Evolutionary conservation across 2,113 vertebrate species (phyloP), one percentile per base, ranked within the genome.

Genomic region (Coturnix japonica): DNA sequence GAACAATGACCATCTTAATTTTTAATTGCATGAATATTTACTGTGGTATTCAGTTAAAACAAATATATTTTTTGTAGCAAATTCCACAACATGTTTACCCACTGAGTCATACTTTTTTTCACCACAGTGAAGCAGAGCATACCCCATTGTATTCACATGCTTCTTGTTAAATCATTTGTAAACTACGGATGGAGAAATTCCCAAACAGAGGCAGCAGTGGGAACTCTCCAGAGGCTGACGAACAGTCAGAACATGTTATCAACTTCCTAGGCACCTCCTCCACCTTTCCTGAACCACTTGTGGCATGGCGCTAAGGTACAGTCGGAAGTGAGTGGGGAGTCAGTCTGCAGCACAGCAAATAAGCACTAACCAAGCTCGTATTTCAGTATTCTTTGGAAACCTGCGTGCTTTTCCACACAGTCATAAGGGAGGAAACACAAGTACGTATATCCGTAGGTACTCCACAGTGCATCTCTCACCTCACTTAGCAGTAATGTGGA

Each of bases 21-120:
- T 51, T 95, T 91, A 94, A 75, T 90, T 74, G 70, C 60, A 19
- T 97, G 94, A 97, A 74, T 96, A 94, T 96, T 92, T 92, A 88
- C 83, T 95, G 60, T 97, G 93, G 93, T 92, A 97, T 97, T 97
- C 94, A 93, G 47, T 81, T 91, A 85, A 96, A 93, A 93, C 82
- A 95, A 96, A 93, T 66, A 75, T 0, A 75, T 65, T 94, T 95
- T 93, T 80, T 93, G 69, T 94, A 91, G 75, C 91, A 91, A 73
- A 94, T 97, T 97, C 87, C 85, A 94, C 85, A 93, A 54, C 71
- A 63, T 92, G 54, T 90, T 94, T 96, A 79, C 77, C 75, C 89
- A 80, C 76, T 90, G 94, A 95, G 72, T 94, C 61, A 63, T 25
- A 43, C 74, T 69, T 91, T 89, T 94, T 81, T 93, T 41, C 56